These are phyloP conservation scores for cattle (Bos taurus) DNA, from an alignment of 2,113 vertebrate species.

Conservation along the genomic window DNA sequence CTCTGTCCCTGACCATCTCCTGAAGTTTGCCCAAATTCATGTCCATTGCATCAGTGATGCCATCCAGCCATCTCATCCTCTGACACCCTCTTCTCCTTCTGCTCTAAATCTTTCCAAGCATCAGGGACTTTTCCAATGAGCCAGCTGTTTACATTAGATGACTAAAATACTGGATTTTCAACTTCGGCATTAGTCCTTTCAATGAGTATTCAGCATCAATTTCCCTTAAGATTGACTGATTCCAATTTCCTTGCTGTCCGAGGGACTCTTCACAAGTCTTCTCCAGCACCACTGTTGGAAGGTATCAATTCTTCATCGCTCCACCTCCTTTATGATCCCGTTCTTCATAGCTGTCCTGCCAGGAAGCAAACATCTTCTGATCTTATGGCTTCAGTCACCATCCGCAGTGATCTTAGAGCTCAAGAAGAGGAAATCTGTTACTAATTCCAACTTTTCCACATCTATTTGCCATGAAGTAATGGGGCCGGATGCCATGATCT, in stretches of 20 bases:
- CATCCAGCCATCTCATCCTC: not conserved
- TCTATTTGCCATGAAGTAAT: not conserved
- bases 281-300: not conserved
- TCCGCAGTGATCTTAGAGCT: not conserved
- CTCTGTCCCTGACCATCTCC: not conserved
- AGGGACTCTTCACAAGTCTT: not conserved
- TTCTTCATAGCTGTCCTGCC: not conserved
- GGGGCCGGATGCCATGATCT: not conserved
- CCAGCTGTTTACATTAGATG: not conserved
- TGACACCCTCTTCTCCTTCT: not conserved
- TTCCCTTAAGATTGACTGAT: not conserved
- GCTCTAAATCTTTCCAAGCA: not conserved
- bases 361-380: not conserved
- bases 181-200: not conserved
- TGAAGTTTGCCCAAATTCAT: not conserved
- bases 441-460: not conserved
- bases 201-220: not conserved
- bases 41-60: not conserved
- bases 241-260: not conserved
- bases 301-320: not conserved
- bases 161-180: not conserved
- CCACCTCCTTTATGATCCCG: fast-evolving
- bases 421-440: not conserved
- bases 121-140: not conserved
- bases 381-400: not conserved